Conservation (phyloP, 2,113 vertebrate genomes). For the Salvelinus namaycush region DNA sequence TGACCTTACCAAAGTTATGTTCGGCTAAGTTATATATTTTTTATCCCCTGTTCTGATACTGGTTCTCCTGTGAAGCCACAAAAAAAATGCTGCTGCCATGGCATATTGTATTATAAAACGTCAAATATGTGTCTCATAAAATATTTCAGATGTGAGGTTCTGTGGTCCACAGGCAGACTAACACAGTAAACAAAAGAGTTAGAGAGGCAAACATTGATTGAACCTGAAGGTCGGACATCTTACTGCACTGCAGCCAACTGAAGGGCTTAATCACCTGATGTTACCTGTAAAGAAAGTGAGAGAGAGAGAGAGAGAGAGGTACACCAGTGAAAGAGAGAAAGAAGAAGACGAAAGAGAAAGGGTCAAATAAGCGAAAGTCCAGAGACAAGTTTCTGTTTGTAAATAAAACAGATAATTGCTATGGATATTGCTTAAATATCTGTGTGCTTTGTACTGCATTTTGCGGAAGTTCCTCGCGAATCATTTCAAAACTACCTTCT, state of each 20-base stretch:
- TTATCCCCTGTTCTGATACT: slow-evolving; percentile 68
- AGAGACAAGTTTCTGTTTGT: slow-evolving; percentile 75
- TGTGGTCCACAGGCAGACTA: slow-evolving; percentile 56
- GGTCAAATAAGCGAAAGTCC: slow-evolving; percentile 44
- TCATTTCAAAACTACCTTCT: slow-evolving; percentile 67
- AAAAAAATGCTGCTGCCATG: slow-evolving; percentile 54
- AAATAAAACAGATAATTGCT: slow-evolving; percentile 77
- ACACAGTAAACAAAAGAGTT: not conserved
- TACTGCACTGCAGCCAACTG: slow-evolving; percentile 20
- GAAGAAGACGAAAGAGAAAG: slow-evolving; percentile 22
- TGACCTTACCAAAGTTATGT: slow-evolving; percentile 65
- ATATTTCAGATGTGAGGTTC: slow-evolving; percentile 70
- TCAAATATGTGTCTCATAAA: slow-evolving; percentile 73
- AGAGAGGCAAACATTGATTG: slow-evolving; percentile 8
- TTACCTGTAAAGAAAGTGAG: slow-evolving; percentile 10
- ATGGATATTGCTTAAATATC: slow-evolving; percentile 76
- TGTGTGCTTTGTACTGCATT: slow-evolving; percentile 70
- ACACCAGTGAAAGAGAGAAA: not conserved
- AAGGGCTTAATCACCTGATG: slow-evolving; percentile 19
- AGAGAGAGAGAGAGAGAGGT: not conserved
- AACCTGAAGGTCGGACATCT: slow-evolving; percentile 20
- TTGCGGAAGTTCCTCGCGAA: slow-evolving; percentile 75
- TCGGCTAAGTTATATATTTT: slow-evolving; percentile 64
- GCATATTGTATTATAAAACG: slow-evolving; percentile 70
- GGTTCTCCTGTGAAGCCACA: slow-evolving; percentile 73